These are phyloP conservation scores for Oscheius sp. DNA, from an alignment of 1,140 invertebrate species.

Conservation along the genomic window DNA sequence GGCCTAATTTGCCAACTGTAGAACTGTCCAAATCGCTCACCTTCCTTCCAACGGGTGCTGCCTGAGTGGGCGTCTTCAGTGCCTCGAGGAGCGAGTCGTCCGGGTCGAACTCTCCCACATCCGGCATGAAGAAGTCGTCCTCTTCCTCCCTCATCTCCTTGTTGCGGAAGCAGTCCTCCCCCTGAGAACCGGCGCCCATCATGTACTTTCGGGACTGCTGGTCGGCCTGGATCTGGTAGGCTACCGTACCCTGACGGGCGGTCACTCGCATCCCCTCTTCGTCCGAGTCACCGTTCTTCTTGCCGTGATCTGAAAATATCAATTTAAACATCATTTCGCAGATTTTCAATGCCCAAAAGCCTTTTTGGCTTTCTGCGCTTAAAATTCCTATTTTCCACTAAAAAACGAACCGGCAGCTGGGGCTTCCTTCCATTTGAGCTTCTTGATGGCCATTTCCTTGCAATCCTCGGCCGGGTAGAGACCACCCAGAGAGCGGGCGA, in stretches of 20 bases:
- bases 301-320: too few species aligned
- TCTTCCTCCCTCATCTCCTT: background rate
- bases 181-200: background rate
- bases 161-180: background rate
- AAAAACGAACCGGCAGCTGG: too few species aligned
- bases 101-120: background rate
- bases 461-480: background rate
- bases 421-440: background rate
- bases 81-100: background rate
- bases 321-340: too few species aligned
- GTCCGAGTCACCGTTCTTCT: background rate
- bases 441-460: slow-evolving; percentile 1
- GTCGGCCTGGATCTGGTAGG: background rate
- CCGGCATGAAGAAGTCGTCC: background rate
- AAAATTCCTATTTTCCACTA: too few species aligned
- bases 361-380: too few species aligned
- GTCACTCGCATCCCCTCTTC: background rate
- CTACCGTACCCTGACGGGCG: background rate
- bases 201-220: background rate
- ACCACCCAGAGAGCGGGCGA: background rate
- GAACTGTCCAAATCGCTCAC: too few species aligned
- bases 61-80: background rate
- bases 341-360: too few species aligned
- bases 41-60: too few species aligned
- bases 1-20: too few species aligned